These are phyloP conservation scores for Petrosia ficiformis DNA, from an alignment of 37 sponge, comb jelly and placozoan species.

Conservation along the genomic window DNA sequence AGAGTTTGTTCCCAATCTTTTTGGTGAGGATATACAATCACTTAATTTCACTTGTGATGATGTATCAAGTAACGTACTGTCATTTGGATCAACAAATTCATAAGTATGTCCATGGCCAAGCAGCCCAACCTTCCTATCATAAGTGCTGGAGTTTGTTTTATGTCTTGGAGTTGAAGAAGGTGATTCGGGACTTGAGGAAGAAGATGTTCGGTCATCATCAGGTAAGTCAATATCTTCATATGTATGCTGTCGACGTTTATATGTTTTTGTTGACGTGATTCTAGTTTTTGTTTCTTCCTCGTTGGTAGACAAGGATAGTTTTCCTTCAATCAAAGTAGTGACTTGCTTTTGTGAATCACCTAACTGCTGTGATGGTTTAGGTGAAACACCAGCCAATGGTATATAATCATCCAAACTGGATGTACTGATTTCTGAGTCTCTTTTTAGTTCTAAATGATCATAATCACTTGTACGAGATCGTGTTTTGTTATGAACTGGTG, in stretches of 20 bases:
- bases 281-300: neutral
- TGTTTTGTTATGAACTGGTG: no score
- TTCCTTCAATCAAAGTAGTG: neutral
- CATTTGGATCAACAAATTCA: conserved; percentile 33
- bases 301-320: neutral
- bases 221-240: conserved; percentile 5
- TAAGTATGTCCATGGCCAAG: conserved; percentile 21
- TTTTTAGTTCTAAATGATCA: neutral
- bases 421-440: neutral
- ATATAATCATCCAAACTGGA: neutral
- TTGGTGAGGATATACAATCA: no score
- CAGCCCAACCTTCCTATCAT: conserved; percentile 19
- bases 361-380: neutral
- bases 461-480: neutral
- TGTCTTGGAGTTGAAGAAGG: neutral
- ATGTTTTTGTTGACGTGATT: neutral
- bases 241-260: neutral
- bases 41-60: no score
- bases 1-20: no score
- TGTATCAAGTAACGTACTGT: no score
- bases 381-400: no score
- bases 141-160: neutral
- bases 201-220: neutral
- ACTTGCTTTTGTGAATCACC: neutral
- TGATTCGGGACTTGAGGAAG: neutral